These are phyloP conservation scores for Allolobophora icterica DNA, from an alignment of 2,888 invertebrate species.

Conservation along the genomic window DNA sequence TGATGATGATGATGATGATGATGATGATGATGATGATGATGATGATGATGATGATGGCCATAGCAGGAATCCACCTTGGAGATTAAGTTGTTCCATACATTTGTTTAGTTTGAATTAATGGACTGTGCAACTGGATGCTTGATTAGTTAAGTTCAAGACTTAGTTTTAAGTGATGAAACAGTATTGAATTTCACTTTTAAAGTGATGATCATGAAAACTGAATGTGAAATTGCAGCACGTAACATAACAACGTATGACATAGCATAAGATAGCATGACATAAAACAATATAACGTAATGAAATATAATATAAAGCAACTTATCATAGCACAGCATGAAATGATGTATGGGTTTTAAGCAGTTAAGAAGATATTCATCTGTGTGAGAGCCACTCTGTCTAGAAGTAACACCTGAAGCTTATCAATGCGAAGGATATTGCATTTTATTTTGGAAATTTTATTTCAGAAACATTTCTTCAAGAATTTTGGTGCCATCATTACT, in stretches of 20 bases:
- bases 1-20: too few relatives aligned
- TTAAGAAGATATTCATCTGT: too few relatives aligned
- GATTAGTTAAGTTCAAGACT: not conserved
- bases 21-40: too few relatives aligned
- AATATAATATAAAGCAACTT: too few relatives aligned
- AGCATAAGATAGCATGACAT: too few relatives aligned
- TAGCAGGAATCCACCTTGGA: not conserved
- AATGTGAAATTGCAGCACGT: not conserved
- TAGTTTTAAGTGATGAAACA: not conserved
- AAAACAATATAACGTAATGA: too few relatives aligned
- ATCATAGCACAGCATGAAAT: not conserved
- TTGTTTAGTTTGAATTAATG: not conserved
- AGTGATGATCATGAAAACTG: not conserved
- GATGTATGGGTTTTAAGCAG: too few relatives aligned
- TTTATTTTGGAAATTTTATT: constrained; percentile 59
- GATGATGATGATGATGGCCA: not conserved
- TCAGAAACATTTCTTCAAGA: constrained; percentile 96
- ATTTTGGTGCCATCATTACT: constrained; percentile 91
- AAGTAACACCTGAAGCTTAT: not conserved
- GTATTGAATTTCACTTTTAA: not conserved
- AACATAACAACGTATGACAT: not conserved
- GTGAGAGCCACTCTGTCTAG: too few relatives aligned
- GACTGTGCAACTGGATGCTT: not conserved
- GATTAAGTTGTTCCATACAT: not conserved
- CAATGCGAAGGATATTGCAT: not conserved